Conservation (phyloP, 2,797 vertebrate genomes). For the Silurus aristotelis region DNA sequence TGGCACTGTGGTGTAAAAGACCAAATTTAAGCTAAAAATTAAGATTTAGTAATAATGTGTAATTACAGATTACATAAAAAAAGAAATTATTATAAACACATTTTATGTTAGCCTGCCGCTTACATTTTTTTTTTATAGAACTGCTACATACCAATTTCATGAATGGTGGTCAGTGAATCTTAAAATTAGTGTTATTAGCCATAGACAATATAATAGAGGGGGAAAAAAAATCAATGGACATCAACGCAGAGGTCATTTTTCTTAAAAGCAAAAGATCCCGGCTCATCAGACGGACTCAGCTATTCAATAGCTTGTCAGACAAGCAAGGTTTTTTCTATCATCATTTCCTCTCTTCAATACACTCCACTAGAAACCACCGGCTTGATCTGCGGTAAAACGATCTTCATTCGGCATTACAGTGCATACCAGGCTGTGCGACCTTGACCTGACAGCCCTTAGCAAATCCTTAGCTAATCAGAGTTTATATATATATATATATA, state of each 20-base stretch:
- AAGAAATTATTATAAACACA: conserved; percentile 20
- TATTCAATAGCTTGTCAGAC: conserved; percentile 40
- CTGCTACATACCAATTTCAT: conserved; percentile 11
- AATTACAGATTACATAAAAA: conserved; percentile 12
- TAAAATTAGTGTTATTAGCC: conserved; percentile 55
- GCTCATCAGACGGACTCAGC: conserved; percentile 30
- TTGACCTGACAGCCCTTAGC: conserved; percentile 26
- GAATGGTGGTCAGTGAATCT: conserved; percentile 39
- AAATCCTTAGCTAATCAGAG: conserved; percentile 13
- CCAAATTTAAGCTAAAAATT: background rate
- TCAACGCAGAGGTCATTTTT: conserved; percentile 48
- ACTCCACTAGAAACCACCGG: conserved; percentile 17
- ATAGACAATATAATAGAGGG: conserved; percentile 44
- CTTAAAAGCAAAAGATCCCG: conserved; percentile 29
- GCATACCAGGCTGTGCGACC: conserved; percentile 15
- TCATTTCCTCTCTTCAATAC: conserved; percentile 27
- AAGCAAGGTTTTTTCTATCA: background rate
- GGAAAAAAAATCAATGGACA: conserved; percentile 45
- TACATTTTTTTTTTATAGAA: background rate
- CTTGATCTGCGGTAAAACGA: conserved; percentile 23
- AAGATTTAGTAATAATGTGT: background rate
- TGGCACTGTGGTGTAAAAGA: background rate
- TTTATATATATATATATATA: too few relatives aligned
- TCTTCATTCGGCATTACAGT: conserved; percentile 12
- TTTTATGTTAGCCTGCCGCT: conserved; percentile 21